phyloP scores from a whole-genome alignment of 2,797 vertebrate genomes.

The Argya squamiceps region DNA sequence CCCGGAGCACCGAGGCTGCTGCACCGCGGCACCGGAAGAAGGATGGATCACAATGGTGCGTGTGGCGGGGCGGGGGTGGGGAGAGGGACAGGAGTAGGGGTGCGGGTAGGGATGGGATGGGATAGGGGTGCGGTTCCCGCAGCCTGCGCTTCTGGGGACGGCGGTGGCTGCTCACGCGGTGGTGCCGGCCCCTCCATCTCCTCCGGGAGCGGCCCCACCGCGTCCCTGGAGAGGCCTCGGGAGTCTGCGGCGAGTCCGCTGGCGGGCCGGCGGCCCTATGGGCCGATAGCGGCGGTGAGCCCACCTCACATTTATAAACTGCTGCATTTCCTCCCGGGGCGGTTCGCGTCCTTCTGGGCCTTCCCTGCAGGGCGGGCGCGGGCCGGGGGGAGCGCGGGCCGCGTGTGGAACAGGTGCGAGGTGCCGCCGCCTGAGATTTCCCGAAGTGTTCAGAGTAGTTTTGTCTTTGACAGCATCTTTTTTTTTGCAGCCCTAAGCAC shows the following conservation, averaged over 20 bases:
- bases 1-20: background rate
- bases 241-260: background rate
- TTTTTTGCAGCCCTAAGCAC: fast-evolving
- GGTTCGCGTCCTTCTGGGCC: background rate
- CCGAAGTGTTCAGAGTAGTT: fast-evolving
- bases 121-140: fast-evolving
- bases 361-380: background rate
- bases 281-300: too few species aligned
- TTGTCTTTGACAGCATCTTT: fast-evolving
- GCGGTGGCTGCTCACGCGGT: background rate
- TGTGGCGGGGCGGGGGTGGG: fast-evolving
- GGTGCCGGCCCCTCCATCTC: too few species aligned
- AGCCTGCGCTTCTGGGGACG: fast-evolving
- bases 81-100: fast-evolving
- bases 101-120: fast-evolving
- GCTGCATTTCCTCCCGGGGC: fast-evolving
- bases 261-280: background rate
- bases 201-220: background rate
- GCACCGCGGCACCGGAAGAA: background rate
- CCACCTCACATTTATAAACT: fast-evolving
- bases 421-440: fast-evolving
- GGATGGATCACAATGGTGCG: background rate
- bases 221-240: background rate
- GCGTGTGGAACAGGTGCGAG: fast-evolving
- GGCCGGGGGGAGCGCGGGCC: background rate